phyloP scores from a whole-genome alignment of 35 echinoderm and acorn worm species.

The Chiridota heheva region DNA sequence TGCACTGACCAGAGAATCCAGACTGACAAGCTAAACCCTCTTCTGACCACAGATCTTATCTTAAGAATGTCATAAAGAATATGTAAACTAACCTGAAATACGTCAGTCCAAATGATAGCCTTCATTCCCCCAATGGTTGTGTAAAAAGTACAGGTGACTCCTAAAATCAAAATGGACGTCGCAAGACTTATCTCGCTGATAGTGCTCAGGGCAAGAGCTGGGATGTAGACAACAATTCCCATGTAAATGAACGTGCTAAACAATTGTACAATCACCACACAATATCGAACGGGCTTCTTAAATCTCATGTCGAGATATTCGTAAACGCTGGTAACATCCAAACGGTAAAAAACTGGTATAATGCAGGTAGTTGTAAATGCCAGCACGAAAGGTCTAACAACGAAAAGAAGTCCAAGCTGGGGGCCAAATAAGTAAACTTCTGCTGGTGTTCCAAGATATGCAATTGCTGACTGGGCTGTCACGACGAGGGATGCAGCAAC shows the following conservation, averaged over 20 bases:
- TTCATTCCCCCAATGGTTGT: conserved; percentile 54
- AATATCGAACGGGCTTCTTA: conserved; percentile 5
- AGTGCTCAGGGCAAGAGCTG: conserved; percentile 23
- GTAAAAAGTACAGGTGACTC: conserved; percentile 28
- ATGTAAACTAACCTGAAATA: conserved; percentile 38
- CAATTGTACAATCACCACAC: not conserved
- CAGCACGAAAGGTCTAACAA: not conserved
- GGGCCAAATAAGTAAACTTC: conserved; percentile 42
- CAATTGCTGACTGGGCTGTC: conserved; percentile 37
- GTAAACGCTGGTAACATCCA: conserved; percentile 3
- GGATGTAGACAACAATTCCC: conserved; percentile 42
- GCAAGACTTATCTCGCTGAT: conserved; percentile 28
- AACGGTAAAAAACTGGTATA: conserved; percentile 29
- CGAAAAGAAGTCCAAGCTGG: not conserved
- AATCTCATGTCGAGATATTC: conserved; percentile 31
- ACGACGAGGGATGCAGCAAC: conserved; percentile 20
- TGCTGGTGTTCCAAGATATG: conserved; percentile 41
- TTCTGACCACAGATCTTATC: too few species aligned
- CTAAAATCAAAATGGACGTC: conserved; percentile 1
- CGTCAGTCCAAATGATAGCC: conserved; percentile 40
- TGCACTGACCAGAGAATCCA: too few species aligned
- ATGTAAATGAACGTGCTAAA: too few species aligned
- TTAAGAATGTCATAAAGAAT: too few species aligned
- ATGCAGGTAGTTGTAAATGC: not conserved
- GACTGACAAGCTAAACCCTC: too few species aligned